phyloP scores from a whole-genome alignment of 1,140 invertebrate genomes.

The Ptiloglossa arizonensis region DNA sequence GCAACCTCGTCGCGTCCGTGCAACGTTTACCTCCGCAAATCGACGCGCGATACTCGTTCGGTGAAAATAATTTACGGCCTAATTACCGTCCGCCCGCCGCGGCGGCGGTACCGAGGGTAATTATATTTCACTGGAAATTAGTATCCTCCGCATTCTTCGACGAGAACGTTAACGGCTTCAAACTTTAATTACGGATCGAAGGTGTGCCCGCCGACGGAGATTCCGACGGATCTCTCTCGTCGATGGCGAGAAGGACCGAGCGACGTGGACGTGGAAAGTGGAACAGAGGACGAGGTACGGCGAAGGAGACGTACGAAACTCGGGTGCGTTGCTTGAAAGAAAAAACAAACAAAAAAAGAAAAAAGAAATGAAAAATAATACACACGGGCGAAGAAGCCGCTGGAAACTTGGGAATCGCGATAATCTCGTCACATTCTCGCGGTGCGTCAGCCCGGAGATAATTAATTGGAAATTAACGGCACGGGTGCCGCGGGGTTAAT shows the following conservation, averaged over 20 bases:
- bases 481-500: constrained; percentile 59
- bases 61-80: constrained; percentile 11
- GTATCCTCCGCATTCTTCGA: constrained; percentile 35
- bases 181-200: constrained; percentile 49
- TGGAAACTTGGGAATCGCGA: constrained; percentile 45
- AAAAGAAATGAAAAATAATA: constrained; percentile 3
- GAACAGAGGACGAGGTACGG: neutral
- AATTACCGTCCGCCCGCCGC: neutral
- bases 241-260: neutral
- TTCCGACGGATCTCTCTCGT: constrained; percentile 3
- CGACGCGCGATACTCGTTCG: neutral
- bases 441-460: constrained; percentile 59
- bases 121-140: constrained; percentile 32
- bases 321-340: no score
- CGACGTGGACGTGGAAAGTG: neutral
- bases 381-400: neutral
- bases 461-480: constrained; percentile 66
- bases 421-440: constrained; percentile 63
- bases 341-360: neutral
- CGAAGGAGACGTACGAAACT: no score
- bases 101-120: constrained; percentile 5
- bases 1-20: no score
- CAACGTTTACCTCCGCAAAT: no score
- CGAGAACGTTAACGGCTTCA: constrained; percentile 34
- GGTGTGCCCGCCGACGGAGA: constrained; percentile 8